Evolutionary conservation across 2,113 vertebrate species (phyloP), one percentile per base, ranked within the genome.

Genomic region (Pelecanoides urinatrix): DNA sequence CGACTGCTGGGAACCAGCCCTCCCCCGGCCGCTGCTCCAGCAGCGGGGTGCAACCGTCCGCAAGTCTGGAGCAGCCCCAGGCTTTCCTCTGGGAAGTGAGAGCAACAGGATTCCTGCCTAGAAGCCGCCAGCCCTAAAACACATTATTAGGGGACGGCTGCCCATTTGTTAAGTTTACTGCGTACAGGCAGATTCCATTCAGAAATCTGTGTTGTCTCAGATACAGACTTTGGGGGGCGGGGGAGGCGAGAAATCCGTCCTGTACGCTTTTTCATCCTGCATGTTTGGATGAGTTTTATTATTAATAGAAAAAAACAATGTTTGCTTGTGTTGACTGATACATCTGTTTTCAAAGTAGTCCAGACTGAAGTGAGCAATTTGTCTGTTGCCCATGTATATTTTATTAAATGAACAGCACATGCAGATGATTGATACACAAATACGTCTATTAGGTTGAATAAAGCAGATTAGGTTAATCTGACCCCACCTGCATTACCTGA

Each of bases 21-120:
- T 26, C 16, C 56, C 18, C 0, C 1, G 5, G 49, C 67, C 10
- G 3, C 45, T 3, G 20, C 40, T 17, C 50, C 20, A 3, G 9
- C 23, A 11, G 67, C 55, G 1, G 4, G 34, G 22, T 2, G 7
- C 62, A 14, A 4, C 40, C 3, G 4, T n/a, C 13, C 7, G 6
- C 0, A 0, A 36, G 47, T 68, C 77, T 36, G n/a, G 20, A 47
- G 70, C 26, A 6, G 42, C 21, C 86, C 17, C 4, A 0, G 40
- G 42, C 34, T n/a, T 23, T 34, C 36, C 88, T 47, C 75, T 6
- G 2, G 2, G 6, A 67, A 7, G 17, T 1, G 5, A 11, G 7
- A 34, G 27, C 36, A 36, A 40, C 5, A 1, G 42, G 23, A 79
- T 47, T 30, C 72, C 12, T 2, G 0, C 32, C 53, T 5, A 44